Evolutionary conservation across 1,140 invertebrate genomes (phyloP).

Genomic region (Mamestra configurata): DNA sequence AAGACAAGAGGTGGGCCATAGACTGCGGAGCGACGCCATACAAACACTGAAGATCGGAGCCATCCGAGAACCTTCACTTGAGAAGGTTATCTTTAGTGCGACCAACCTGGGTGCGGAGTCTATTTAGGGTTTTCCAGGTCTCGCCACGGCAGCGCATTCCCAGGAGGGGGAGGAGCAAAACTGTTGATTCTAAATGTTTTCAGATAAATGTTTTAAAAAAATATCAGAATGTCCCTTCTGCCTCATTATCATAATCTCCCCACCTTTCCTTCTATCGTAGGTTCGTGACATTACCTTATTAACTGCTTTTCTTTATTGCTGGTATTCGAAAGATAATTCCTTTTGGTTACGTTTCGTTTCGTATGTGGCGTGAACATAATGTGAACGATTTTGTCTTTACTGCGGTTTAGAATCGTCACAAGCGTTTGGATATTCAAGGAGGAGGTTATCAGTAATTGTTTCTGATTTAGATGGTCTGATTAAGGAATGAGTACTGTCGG

Average conservation of each 20-base stretch:
- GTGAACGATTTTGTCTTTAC: conserved; percentile 39
- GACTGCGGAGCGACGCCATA: no score
- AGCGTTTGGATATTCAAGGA: not conserved
- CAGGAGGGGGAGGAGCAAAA: no score
- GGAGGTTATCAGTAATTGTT: not conserved
- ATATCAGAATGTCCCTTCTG: not conserved
- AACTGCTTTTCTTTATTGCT: conserved; percentile 53
- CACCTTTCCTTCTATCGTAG: conserved; percentile 5
- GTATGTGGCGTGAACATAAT: conserved; percentile 33
- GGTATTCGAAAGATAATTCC: conserved; percentile 48
- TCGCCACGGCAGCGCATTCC: no score
- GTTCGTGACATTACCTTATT: conserved; percentile 55
- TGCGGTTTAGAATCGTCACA: conserved; percentile 3
- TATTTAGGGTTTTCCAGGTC: no score
- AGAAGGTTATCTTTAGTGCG: no score
- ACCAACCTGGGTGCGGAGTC: no score
- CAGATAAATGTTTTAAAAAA: no score
- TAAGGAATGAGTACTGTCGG: no score
- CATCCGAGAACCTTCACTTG: no score
- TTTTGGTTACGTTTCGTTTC: conserved; percentile 37
- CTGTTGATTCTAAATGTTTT: no score
- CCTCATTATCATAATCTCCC: conserved; percentile 22
- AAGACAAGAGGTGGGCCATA: no score
- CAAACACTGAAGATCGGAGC: no score
- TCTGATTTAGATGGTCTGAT: not conserved